Base-by-base conservation (phyloP, 37 sponge, comb jelly and placozoan genomes). In the Sycon ciliatum region DNA sequence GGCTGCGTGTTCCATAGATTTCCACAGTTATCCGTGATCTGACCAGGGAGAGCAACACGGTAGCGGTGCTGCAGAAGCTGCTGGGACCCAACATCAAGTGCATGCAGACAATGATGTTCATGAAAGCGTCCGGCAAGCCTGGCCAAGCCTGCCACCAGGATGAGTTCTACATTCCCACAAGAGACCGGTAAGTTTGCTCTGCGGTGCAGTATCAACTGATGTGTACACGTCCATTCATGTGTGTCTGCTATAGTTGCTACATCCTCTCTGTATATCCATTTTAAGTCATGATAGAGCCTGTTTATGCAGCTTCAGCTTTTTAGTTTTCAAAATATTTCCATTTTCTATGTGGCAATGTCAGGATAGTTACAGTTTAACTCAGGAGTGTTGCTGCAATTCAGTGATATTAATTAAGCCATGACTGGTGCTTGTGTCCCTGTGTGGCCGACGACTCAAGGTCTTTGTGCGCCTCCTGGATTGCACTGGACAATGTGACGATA, bases 391-490 rank as follows among this genome's bases (percentile, higher is more conserved):
- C n/a, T n/a, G n/a, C n/a, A n/a, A n/a, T n/a, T n/a, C n/a, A n/a
- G n/a, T n/a, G n/a, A n/a, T n/a, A n/a, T n/a, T n/a, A n/a, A n/a
- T n/a, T n/a, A n/a, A n/a, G n/a, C n/a, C n/a, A n/a, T n/a, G n/a
- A n/a, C n/a, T n/a, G n/a, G n/a, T n/a, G n/a, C n/a, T n/a, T n/a
- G n/a, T n/a, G n/a, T n/a, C n/a, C n/a, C n/a, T n/a, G n/a, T n/a
- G n/a, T n/a, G n/a, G 53, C 18, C 30, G 11, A 60, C 16, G 9
- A 26, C 9, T n/a, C 16, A n/a, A 60, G 63, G 16, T 60, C 63
- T 11, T 61, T 96, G 62, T 24, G 83, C 3, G 99, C 93, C 26
- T 82, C 85, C 42, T 96, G 99, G 99, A 75, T 96, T 20, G 87
- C 99, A 29, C 69, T 96, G 29, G 99, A 96, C 34, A 93, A 96